Percentiles rank a stretch among this genome's conserved stretches.
These are phyloP conservation scores for Nannoperca obscura DNA, from an alignment of 2,797 vertebrate genomes.

Conservation along the genomic window DNA sequence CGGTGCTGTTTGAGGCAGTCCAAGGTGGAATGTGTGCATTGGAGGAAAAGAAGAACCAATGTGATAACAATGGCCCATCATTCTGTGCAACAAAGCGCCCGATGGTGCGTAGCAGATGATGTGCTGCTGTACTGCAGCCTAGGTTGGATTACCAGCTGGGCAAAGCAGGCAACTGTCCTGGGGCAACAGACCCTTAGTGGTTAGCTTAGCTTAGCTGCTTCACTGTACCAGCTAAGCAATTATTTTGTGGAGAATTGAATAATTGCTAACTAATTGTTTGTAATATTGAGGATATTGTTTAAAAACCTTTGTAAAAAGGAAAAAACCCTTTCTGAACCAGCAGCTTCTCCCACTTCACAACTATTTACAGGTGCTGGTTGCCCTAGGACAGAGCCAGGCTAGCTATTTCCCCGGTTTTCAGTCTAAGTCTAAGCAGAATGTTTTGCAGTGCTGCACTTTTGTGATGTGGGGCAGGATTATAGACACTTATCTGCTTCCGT, in stretches of 20 bases:
- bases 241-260: not conserved
- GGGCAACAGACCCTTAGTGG: not conserved
- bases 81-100: slow-evolving; percentile 77
- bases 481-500: not conserved
- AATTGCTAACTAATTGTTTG: not conserved
- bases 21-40: slow-evolving; percentile 90
- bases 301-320: too few relatives aligned
- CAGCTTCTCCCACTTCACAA: too few relatives aligned
- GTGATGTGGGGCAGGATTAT: not conserved
- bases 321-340: too few relatives aligned
- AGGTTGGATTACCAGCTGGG: not conserved
- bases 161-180: not conserved
- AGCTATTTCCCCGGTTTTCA: not conserved
- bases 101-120: slow-evolving; percentile 54
- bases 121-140: not conserved
- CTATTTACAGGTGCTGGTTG: too few relatives aligned
- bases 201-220: too few relatives aligned
- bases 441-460: not conserved
- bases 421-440: not conserved
- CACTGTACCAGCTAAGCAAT: not conserved
- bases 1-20: slow-evolving; percentile 92
- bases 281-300: too few relatives aligned
- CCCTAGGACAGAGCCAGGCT: not conserved
- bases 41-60: slow-evolving; percentile 88
- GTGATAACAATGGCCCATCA: slow-evolving; percentile 77